These are phyloP conservation scores for Tupiocoris notatus DNA, from an alignment of 2,888 invertebrate genomes.

Conservation along the genomic window DNA sequence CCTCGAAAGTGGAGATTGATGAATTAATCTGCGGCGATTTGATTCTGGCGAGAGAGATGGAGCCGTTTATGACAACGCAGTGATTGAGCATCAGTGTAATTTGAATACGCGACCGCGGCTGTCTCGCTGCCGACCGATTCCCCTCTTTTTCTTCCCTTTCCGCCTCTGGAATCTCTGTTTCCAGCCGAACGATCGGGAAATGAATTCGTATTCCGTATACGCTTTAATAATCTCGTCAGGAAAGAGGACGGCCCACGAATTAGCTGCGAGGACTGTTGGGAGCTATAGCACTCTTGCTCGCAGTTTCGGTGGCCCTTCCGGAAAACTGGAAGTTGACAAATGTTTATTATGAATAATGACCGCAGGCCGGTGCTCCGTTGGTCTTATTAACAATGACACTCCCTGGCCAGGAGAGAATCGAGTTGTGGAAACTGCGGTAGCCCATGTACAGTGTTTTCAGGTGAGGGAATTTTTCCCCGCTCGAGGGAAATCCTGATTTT, in stretches of 20 bases:
- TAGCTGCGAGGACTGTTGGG: slow-evolving; percentile 14
- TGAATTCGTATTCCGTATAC: slow-evolving; percentile 18
- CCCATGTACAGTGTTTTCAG: background rate
- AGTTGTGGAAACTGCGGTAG: background rate
- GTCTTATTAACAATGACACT: slow-evolving; percentile 22
- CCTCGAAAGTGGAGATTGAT: background rate
- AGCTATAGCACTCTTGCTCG: background rate
- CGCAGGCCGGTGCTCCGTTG: slow-evolving; percentile 18
- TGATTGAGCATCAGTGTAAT: background rate
- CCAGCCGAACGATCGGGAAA: slow-evolving; percentile 18
- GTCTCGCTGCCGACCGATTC: background rate
- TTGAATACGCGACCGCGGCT: background rate
- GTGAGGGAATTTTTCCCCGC: background rate
- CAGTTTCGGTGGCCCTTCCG: slow-evolving; percentile 1
- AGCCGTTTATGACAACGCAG: background rate
- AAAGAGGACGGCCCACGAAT: background rate
- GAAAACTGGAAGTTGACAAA: slow-evolving; percentile 44
- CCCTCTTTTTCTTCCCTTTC: background rate
- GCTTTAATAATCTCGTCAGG: slow-evolving; percentile 15
- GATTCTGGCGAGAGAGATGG: background rate
- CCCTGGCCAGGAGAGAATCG: background rate
- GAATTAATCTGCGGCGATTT: background rate
- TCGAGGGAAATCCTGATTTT: too few species aligned
- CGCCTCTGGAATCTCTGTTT: background rate
- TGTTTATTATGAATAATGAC: slow-evolving; percentile 44